phyloP scores from a whole-genome alignment of 2,888 invertebrate species.

The Stenoptilia bipunctidactyla region DNA sequence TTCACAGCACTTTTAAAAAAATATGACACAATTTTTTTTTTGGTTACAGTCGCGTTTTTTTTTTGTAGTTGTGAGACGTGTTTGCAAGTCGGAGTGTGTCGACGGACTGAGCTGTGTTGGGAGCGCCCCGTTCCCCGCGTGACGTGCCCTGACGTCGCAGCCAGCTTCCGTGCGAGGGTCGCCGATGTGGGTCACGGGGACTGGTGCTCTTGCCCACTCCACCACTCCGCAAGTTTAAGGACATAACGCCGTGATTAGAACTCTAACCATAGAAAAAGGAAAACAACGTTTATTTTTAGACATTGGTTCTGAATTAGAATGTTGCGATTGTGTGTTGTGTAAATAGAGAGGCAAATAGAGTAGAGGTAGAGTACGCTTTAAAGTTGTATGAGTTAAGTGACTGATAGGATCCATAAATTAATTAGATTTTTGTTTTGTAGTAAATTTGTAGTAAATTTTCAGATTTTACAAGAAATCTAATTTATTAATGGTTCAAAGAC shows the following conservation, averaged over 20 bases:
- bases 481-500: no score
- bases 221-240: conserved; percentile 68
- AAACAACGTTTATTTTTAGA: no score
- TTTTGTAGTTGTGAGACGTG: conserved; percentile 41
- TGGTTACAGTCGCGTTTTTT: conserved; percentile 5
- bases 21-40: conserved; percentile 16
- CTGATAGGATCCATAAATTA: no score
- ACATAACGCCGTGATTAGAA: conserved; percentile 52
- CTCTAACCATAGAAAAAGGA: conserved; percentile 6
- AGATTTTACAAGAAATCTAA: no score
- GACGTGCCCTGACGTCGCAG: conserved; percentile 53
- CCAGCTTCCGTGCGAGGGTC: conserved; percentile 70
- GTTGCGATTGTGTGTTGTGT: no score
- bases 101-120: conserved; percentile 49
- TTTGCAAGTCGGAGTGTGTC: conserved; percentile 44
- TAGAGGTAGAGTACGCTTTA: no score
- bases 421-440: no score
- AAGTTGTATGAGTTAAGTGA: no score
- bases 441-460: no score
- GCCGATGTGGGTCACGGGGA: conserved; percentile 69
- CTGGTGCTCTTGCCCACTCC: conserved; percentile 65
- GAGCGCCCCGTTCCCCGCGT: conserved; percentile 43
- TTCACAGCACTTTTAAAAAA: conserved; percentile 38
- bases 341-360: no score
- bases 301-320: no score